Evolutionary conservation across 2,888 invertebrate genomes (phyloP), one percentile per base, ranked within the genome.

Genomic region (Tinea pellionella): DNA sequence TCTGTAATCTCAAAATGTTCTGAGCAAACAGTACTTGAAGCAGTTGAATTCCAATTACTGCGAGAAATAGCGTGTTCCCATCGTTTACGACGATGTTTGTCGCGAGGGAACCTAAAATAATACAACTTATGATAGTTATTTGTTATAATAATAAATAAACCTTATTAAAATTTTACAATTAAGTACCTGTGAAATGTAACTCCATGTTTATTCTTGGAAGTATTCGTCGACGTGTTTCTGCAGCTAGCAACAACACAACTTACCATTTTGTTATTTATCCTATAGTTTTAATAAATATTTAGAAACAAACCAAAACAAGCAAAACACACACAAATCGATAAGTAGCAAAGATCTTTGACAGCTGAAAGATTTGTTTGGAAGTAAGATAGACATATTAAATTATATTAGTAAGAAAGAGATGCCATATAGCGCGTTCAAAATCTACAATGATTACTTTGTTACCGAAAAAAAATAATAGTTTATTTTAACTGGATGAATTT

Each of bases 1-100:
- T 83, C 75, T 59, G 67, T 69, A 0, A 71, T 61, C 6, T 69
- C 71, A 64, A 84, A 84, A 64, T 84, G 84, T 62, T 81, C 77
- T 0, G 83, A 85, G 63, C 84, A 85, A 9, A 84, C 78, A 0
- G 77, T 70, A 67, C 83, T 84, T 0, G 76, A 81, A 0, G 65
- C 15, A n/a, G 80, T 78, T 0, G 82, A 69, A 0, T 62, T 59
- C 83, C 83, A 85, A 0, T 72, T 68, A 51, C 76, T 75, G 37
- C 83, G 71, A 61, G 80, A 78, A 8, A 85, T 75, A 9, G 83
- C 80, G 55, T 75, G 61, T 65, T 82, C 81, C 84, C 84, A 83
- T 13, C 71, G 67, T n/a, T 67, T 70, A 1, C 77, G 70, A 58
- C 84, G 71, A 0, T 66, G 68, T 59, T 68, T 71, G 59, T 82